phyloP scores from a whole-genome alignment of 92 coral and sea anemone species.

The Epizoanthus illoricatus region DNA sequence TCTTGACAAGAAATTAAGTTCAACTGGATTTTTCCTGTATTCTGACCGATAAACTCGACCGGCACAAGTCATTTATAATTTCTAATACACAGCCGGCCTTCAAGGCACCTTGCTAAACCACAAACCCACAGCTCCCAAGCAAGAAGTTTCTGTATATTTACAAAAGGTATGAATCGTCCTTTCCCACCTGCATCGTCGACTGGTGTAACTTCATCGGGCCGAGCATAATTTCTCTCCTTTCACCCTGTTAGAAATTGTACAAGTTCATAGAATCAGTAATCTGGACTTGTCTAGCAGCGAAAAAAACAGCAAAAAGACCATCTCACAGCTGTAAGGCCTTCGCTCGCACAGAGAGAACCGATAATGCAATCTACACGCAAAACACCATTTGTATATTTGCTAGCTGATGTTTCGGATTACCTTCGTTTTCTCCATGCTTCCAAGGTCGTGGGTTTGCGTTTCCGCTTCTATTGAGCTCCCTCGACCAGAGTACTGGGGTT shows the following conservation, averaged over 20 bases:
- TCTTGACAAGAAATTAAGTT: constrained; percentile 12
- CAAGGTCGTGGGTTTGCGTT: constrained; percentile 87
- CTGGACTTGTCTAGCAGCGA: constrained; percentile 34
- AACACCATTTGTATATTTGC: constrained; percentile 30
- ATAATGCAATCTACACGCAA: constrained; percentile 30
- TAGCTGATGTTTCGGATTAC: constrained; percentile 48
- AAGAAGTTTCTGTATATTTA: constrained; percentile 55
- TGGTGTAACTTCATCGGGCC: constrained; percentile 99
- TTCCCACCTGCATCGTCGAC: constrained; percentile 92
- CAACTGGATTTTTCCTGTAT: constrained; percentile 4
- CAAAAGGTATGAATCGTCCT: constrained; percentile 40
- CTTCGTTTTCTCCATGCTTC: constrained; percentile 87
- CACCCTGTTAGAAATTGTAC: constrained; percentile 66
- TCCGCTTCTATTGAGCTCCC: constrained; percentile 97
- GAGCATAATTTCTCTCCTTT: constrained; percentile 80
- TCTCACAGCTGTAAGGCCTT: not conserved
- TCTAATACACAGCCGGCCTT: not conserved
- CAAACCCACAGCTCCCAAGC: constrained; percentile 45
- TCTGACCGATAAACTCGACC: constrained; percentile 1
- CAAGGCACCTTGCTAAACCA: constrained; percentile 34
- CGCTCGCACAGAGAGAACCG: not conserved
- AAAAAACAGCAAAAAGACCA: constrained; percentile 25
- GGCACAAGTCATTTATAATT: not conserved
- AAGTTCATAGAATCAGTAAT: constrained; percentile 10
- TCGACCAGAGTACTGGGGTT: constrained; percentile 80